Conservation (phyloP, 1,140 invertebrate species). For the Popillia japonica region DNA sequence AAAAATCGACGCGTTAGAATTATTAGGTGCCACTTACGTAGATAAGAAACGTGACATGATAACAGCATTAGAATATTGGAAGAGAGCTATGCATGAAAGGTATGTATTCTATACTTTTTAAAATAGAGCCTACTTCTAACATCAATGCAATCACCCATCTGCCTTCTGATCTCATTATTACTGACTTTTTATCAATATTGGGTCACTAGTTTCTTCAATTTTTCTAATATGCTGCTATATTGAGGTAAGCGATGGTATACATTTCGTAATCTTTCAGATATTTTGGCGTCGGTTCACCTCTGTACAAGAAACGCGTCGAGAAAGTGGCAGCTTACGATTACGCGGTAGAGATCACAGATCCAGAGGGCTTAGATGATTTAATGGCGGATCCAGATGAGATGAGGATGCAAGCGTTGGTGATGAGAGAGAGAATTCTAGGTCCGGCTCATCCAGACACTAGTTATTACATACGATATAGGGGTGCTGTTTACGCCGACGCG, state of each 20-base stretch:
- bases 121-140: too few relatives aligned
- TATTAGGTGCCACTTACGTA: conserved; percentile 96
- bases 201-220: too few relatives aligned
- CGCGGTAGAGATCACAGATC: conserved; percentile 80
- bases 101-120: conserved; percentile 52
- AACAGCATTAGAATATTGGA: conserved; percentile 87
- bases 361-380: conserved; percentile 84
- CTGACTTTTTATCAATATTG: too few relatives aligned
- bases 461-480: conserved; percentile 93
- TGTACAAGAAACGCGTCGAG: conserved; percentile 52
- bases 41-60: conserved; percentile 95
- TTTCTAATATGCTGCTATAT: too few relatives aligned
- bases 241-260: too few relatives aligned
- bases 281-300: conserved; percentile 65
- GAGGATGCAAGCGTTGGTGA: conserved; percentile 94
- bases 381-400: conserved; percentile 93
- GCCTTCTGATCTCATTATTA: too few relatives aligned
- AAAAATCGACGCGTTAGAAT: conserved; percentile 89
- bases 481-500: conserved; percentile 93
- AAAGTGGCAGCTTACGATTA: conserved; percentile 88
- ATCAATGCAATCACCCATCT: too few relatives aligned
- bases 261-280: conserved; percentile 61
- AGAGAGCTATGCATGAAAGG: conserved; percentile 86
- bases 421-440: conserved; percentile 89
- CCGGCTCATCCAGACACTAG: conserved; percentile 96